These are phyloP conservation scores for Enoplosus armatus DNA, from an alignment of 2,797 vertebrate species.

Conservation along the genomic window DNA sequence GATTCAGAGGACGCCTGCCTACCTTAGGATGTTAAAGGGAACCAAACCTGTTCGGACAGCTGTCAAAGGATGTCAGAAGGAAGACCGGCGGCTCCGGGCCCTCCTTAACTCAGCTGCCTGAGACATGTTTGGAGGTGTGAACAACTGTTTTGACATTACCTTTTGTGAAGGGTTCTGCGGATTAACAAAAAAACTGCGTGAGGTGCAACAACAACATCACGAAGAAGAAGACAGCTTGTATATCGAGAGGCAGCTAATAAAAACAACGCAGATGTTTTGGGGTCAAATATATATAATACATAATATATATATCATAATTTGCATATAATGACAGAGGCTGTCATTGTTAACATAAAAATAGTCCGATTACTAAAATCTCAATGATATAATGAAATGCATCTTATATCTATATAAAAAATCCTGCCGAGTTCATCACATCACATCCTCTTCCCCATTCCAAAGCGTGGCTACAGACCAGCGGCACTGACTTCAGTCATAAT, in stretches of 20 bases:
- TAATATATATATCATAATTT: too few species aligned
- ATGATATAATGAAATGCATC: background rate
- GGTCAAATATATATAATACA: too few species aligned
- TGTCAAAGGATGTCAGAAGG: conserved; percentile 76
- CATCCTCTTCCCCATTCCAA: background rate
- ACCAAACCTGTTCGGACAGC: conserved; percentile 77
- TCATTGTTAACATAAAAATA: background rate
- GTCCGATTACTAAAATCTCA: background rate
- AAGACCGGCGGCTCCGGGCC: conserved; percentile 62
- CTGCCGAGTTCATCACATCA: background rate
- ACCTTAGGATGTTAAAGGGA: conserved; percentile 57
- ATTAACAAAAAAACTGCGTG: conserved; percentile 34
- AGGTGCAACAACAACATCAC: conserved; percentile 11
- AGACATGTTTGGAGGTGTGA: conserved; percentile 72
- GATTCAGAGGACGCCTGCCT: conserved; percentile 56
- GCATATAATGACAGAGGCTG: background rate
- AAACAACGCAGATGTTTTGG: background rate
- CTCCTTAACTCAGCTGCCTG: conserved; percentile 54
- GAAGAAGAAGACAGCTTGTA: background rate
- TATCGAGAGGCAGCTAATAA: background rate
- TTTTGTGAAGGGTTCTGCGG: conserved; percentile 62
- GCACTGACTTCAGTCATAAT: conserved; percentile 17
- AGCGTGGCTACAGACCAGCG: background rate
- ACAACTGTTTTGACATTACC: conserved; percentile 71
- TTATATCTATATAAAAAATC: background rate